Evolutionary conservation across 2,797 vertebrate genomes (phyloP).

Genomic region (Hoplostethus atlanticus): DNA sequence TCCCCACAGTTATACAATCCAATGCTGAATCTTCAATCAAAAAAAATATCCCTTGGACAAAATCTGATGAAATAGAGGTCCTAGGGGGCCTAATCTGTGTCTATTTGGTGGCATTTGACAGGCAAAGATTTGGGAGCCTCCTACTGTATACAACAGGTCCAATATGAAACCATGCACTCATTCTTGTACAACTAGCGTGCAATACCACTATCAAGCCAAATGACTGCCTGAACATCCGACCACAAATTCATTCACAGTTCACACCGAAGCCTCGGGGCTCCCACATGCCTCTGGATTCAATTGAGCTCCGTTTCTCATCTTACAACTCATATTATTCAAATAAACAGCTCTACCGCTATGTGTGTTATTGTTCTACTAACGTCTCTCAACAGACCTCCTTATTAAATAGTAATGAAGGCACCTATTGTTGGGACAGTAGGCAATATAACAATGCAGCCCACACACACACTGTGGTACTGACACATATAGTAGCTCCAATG

Average conservation of each 20-base stretch:
- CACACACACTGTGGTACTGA: conserved; percentile 22
- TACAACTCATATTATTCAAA: conserved; percentile 6
- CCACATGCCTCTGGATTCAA: conserved; percentile 4
- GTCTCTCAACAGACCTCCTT: conserved; percentile 8
- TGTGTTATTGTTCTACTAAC: neutral
- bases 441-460: conserved; percentile 28
- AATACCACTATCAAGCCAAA: neutral
- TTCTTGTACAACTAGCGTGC: neutral
- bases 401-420: conserved; percentile 24
- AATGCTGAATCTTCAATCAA: neutral
- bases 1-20: neutral
- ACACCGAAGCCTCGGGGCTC: neutral
- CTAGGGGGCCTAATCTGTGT: neutral
- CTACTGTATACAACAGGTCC: conserved; percentile 27
- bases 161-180: neutral
- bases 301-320: neutral
- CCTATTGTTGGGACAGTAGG: conserved; percentile 28
- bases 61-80: neutral
- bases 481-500: conserved; percentile 15
- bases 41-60: neutral
- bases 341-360: neutral
- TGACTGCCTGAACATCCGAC: neutral
- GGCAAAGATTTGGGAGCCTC: conserved; percentile 34
- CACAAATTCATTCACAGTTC: conserved; percentile 2
- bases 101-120: neutral